phyloP scores from a whole-genome alignment of 2,888 invertebrate species.

The Fragum fragum region DNA sequence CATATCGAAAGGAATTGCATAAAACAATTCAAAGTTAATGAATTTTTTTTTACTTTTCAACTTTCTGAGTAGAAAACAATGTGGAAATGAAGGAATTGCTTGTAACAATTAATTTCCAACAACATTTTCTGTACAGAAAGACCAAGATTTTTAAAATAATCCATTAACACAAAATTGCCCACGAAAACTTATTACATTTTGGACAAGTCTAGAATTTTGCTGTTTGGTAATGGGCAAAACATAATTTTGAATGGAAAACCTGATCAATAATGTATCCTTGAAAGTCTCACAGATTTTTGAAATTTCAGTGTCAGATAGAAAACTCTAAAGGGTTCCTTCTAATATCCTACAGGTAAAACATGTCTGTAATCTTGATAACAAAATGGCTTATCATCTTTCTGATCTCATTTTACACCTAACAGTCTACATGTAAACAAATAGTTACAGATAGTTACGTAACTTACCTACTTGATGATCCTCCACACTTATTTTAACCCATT shows the following conservation, averaged over 20 bases:
- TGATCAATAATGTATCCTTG: too few relatives aligned
- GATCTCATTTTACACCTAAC: neutral
- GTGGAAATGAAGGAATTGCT: slow-evolving; percentile 9
- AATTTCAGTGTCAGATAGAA: neutral
- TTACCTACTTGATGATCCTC: too few relatives aligned
- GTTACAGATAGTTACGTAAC: too few relatives aligned
- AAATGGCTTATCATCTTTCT: slow-evolving; percentile 6
- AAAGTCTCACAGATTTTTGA: neutral
- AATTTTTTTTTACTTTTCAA: too few relatives aligned
- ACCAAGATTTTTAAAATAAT: too few relatives aligned
- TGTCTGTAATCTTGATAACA: slow-evolving; percentile 10
- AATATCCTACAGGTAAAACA: neutral
- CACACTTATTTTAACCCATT: too few relatives aligned
- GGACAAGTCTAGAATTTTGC: slow-evolving; percentile 3
- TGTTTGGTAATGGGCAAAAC: too few relatives aligned
- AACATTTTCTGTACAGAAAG: too few relatives aligned
- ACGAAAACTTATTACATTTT: neutral
- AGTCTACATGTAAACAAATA: neutral
- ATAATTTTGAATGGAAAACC: too few relatives aligned
- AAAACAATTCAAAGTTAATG: too few relatives aligned
- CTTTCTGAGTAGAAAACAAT: too few relatives aligned
- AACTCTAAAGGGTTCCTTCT: neutral
- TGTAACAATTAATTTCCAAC: neutral
- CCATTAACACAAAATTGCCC: neutral
- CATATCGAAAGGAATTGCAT: too few relatives aligned